Conservation (phyloP, 2,888 invertebrate genomes). For the Drosophila atripex region DNA sequence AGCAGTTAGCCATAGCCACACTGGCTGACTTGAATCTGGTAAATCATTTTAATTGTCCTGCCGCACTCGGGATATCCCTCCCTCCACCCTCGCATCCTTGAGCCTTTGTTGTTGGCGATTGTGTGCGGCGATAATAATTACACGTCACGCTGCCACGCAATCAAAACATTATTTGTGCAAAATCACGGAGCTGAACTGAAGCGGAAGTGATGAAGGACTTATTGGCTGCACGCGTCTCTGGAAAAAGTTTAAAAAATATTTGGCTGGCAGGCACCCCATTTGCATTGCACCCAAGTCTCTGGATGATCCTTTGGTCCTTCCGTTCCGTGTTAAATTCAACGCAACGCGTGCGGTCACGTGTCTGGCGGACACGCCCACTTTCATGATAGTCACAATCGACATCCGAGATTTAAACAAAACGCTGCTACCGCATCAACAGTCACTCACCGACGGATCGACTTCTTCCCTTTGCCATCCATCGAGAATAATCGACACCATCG, state of each 20-base stretch:
- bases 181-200: conserved; percentile 82
- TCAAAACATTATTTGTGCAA: conserved; percentile 82
- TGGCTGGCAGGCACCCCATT: conserved; percentile 60
- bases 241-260: conserved; percentile 63
- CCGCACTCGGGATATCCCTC: conserved; percentile 11
- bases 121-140: conserved; percentile 79
- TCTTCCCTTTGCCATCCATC: conserved; percentile 24
- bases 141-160: conserved; percentile 82
- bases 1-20: conserved; percentile 23
- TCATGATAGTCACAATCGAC: conserved; percentile 73
- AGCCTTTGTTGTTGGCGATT: conserved; percentile 63
- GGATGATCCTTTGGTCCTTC: conserved; percentile 50
- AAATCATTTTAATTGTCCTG: conserved; percentile 75
- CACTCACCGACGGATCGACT: conserved; percentile 26
- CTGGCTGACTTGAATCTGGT: conserved; percentile 48
- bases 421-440: conserved; percentile 50
- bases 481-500: conserved; percentile 45
- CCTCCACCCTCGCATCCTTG: conserved; percentile 1
- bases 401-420: conserved; percentile 54
- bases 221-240: conserved; percentile 81
- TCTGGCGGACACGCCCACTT: conserved; percentile 67
- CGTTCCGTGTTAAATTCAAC: conserved; percentile 73
- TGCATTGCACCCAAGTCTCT: conserved; percentile 52
- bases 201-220: conserved; percentile 83
- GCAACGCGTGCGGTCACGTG: conserved; percentile 77